phyloP scores from a whole-genome alignment of 2,797 vertebrate genomes.

The Notoglanidium macrostoma region DNA sequence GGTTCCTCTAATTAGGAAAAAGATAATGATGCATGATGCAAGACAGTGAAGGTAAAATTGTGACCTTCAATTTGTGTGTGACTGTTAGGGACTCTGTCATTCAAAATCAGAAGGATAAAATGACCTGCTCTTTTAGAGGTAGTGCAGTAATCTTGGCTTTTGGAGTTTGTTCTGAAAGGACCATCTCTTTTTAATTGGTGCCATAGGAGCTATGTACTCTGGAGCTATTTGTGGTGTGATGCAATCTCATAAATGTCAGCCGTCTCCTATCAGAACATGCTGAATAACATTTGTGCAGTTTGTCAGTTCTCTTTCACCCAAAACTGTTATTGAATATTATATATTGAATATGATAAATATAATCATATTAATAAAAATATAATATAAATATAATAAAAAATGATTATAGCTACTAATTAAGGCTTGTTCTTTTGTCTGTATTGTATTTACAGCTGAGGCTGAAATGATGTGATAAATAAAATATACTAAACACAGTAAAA shows the following conservation, averaged over 20 bases:
- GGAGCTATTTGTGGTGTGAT: constrained; percentile 79
- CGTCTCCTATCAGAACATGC: constrained; percentile 71
- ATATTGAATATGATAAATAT: neutral
- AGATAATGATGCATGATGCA: constrained; percentile 47
- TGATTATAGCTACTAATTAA: neutral
- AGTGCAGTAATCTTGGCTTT: constrained; percentile 65
- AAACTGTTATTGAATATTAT: constrained; percentile 11
- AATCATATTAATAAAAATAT: too few relatives aligned
- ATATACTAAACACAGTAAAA: neutral
- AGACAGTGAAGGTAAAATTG: constrained; percentile 37
- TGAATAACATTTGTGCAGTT: constrained; percentile 68
- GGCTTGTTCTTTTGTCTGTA: neutral
- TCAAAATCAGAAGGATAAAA: constrained; percentile 30
- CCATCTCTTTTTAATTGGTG: constrained; percentile 75
- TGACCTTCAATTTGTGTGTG: constrained; percentile 39
- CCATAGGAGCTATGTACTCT: constrained; percentile 67
- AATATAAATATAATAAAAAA: neutral
- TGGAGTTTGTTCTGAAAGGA: constrained; percentile 65
- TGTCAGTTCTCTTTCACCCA: constrained; percentile 54
- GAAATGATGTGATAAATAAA: neutral
- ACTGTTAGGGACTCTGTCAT: constrained; percentile 25
- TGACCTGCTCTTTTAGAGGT: constrained; percentile 49
- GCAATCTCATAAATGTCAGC: constrained; percentile 82
- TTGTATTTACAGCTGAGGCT: neutral
- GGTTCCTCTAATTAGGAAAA: constrained; percentile 42